Conservation (phyloP, 1,140 invertebrate species). For the Bombus haemorrhoidalis region DNA sequence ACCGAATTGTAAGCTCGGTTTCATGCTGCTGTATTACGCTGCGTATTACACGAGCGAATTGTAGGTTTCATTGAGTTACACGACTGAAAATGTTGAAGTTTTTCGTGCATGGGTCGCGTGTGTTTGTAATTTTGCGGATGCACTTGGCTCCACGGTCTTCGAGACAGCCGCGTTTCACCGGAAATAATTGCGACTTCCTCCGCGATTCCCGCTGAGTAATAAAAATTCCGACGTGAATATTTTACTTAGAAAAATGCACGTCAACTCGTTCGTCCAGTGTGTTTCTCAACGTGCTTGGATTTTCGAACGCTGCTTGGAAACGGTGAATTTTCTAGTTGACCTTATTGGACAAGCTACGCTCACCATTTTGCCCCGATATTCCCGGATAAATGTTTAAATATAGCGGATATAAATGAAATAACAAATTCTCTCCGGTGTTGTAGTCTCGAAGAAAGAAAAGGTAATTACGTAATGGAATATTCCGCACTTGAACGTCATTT, state of each 20-base stretch:
- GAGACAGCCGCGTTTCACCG: not conserved
- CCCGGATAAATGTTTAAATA: not conserved
- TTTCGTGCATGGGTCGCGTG: not conserved
- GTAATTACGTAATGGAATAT: no score
- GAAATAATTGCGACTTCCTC: conserved; percentile 24
- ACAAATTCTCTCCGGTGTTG: no score
- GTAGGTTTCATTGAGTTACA: conserved; percentile 13
- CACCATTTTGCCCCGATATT: not conserved
- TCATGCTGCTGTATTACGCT: not conserved
- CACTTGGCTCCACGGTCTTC: not conserved
- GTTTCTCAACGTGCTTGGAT: not conserved
- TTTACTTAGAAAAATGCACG: conserved; percentile 15
- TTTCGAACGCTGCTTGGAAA: not conserved
- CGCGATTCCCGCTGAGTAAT: conserved; percentile 20
- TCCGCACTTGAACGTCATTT: no score
- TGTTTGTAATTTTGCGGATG: conserved; percentile 8
- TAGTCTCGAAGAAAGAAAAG: no score
- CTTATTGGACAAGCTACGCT: no score
- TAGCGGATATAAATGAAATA: no score
- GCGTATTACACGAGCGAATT: not conserved
- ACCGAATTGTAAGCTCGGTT: not conserved
- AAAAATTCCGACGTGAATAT: conserved; percentile 6
- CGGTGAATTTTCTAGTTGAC: not conserved
- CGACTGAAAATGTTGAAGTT: not conserved
- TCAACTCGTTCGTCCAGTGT: not conserved